Evolutionary conservation across 2,113 vertebrate genomes (phyloP).

Genomic region (Oreotrochilus melanogaster): DNA sequence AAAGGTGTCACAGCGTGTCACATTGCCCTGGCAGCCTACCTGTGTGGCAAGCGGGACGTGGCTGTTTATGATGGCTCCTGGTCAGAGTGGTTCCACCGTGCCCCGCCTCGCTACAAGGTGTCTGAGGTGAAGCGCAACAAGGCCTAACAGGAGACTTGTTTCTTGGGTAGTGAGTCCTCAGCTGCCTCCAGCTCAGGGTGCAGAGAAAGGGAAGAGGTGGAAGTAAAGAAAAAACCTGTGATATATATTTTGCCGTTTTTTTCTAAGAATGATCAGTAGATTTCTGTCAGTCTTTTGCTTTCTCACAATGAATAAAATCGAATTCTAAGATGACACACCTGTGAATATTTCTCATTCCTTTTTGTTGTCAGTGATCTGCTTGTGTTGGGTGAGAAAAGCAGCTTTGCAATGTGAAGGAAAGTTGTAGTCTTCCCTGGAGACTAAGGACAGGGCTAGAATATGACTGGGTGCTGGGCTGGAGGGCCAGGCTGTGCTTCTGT

Average conservation of each 20-base stretch:
- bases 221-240: neutral
- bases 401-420: neutral
- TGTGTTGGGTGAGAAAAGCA: neutral
- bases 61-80: slow-evolving; percentile 92
- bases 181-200: neutral
- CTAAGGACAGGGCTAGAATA: neutral
- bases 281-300: neutral
- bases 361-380: neutral
- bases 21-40: slow-evolving; percentile 86
- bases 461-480: neutral
- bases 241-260: neutral
- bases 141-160: slow-evolving; percentile 28
- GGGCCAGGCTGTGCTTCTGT: neutral
- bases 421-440: neutral
- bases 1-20: slow-evolving; percentile 94
- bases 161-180: fast-evolving
- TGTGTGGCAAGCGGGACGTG: slow-evolving; percentile 85
- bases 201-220: neutral
- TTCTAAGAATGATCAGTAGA: neutral
- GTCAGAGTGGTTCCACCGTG: slow-evolving; percentile 90
- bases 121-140: slow-evolving; percentile 77
- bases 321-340: neutral
- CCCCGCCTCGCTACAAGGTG: slow-evolving; percentile 81
- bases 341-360: neutral
- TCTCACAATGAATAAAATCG: slow-evolving; percentile 58